These are phyloP conservation scores for Caenorhabditis sp. DNA, from an alignment of 2,888 invertebrate genomes.

Conservation along the genomic window DNA sequence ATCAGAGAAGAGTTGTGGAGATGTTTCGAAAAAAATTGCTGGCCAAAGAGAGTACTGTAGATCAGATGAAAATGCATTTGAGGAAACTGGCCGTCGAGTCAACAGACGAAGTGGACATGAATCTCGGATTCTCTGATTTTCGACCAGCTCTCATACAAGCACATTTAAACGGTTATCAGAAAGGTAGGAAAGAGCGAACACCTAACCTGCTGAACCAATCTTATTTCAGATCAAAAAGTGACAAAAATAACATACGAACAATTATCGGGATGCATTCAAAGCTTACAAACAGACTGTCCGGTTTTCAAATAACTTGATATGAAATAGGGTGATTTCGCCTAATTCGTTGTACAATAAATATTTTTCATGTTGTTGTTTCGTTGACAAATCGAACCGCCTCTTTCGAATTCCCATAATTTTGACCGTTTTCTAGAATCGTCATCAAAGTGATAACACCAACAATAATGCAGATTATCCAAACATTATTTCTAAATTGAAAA, in stretches of 20 bases:
- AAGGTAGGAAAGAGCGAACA: background rate
- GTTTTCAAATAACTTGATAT: constrained; percentile 9
- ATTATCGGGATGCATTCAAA: constrained; percentile 35
- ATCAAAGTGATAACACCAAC: background rate
- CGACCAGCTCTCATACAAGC: constrained; percentile 50
- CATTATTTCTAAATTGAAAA: no score
- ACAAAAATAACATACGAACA: constrained; percentile 50
- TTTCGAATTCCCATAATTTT: background rate
- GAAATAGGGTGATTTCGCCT: no score
- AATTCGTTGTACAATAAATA: no score
- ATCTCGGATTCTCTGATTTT: constrained; percentile 58
- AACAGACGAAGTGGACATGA: constrained; percentile 47
- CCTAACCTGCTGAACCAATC: no score
- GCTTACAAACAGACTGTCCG: constrained; percentile 14
- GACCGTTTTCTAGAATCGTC: background rate
- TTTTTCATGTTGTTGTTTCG: background rate
- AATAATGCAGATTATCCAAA: background rate
- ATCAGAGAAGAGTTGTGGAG: constrained; percentile 48
- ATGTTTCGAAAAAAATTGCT: constrained; percentile 51
- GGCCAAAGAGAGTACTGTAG: constrained; percentile 32
- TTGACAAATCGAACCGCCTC: background rate
- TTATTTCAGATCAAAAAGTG: constrained; percentile 44
- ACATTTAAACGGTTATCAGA: constrained; percentile 36
- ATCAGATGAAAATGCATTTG: constrained; percentile 53
- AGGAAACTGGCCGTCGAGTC: constrained; percentile 49